Evolutionary conservation across 2,113 vertebrate species (phyloP), one percentile per base, ranked within the genome.

Genomic region (Rhabdomys dilectus): DNA sequence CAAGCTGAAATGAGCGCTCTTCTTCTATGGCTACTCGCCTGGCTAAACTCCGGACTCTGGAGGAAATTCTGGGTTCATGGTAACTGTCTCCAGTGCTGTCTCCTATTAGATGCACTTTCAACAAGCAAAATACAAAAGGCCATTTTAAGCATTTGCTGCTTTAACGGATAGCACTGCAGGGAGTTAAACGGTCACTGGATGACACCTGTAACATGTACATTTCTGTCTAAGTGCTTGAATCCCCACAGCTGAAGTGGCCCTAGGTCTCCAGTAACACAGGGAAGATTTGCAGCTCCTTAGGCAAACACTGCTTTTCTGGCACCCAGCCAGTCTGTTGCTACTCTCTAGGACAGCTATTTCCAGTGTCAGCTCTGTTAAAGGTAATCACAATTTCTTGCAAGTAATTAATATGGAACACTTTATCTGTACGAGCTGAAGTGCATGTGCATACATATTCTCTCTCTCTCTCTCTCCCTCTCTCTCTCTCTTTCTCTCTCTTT

Each of bases 311-410:
- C 53, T 80, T 80, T 42, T 66, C 75, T 96, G 96, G 96, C 91
- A 66, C 4, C 5, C 1, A 29, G 81, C 93, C 93, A 94, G 80
- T 0, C 0, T 75, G 87, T 45, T 12, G 8, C 78, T 16, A 66
- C 56, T 88, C 68, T 92, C 94, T 62, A 80, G 76, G 81, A 91
- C 31, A 88, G 82, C 62, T 96, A 96, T 88, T 97, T 95, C 77
- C 70, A 76, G 89, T 45, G 93, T 85, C 89, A 39, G 93, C 51
- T 97, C 93, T 94, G 92, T 39, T 58, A 73, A 85, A 96, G 42
- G 95, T 96, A 97, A 97, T 96, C 94, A 98, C 94, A 96, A 56
- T 94, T 97, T 91, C 82, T 92, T 51, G 70, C 29, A 88, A 96
- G 96, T 97, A 97, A 97, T 97, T 97, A 98, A 97, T 10, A 53